Evolutionary conservation across 2,888 invertebrate genomes (phyloP), one percentile per base, ranked within the genome.

Genomic region (Leptinotarsa peninsularis): DNA sequence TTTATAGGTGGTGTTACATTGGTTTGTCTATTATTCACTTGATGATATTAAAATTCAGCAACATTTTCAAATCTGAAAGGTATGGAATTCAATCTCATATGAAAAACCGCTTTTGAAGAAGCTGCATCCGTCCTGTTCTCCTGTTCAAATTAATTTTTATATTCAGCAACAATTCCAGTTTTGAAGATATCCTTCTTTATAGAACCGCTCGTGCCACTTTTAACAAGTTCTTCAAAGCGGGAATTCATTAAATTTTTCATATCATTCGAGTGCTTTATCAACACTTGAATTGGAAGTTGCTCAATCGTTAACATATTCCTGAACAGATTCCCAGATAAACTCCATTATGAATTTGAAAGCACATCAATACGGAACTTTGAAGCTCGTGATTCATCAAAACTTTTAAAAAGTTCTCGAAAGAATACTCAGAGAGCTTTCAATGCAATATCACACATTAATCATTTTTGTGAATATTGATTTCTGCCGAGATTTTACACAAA

Each of bases 401-500:
- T 63, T 63, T 63, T 43, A 10, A 10, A 43, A 43, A 63, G 17
- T 63, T 18, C 17, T 3, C 33, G 63, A 27, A 63, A 63, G 63
- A 63, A 63, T 63, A 27, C 43, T 63, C n/a, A 0, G 33, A 4
- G 1, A 43, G 63, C 63, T 63, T 63, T 63, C 33, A n/a, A 63
- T 63, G 18, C n/a, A 33, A 43, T 63, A 63, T 63, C 63, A 63
- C n/a, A 63, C 43, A 63, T 63, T 63, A 63, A 63, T 63, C 63
- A 63, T 18, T 63, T 43, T 5, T 7, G 17, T 21, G 15, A 43
- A 43, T 33, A 63, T 63, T 63, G 63, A 63, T 63, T 63, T 63
- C 18, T 13, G 63, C n/a, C n/a, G 63, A 63, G 63, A 27, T 33
- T 63, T 7, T n/a, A 5, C 27, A 43, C 43, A 63, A 63, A 15